Base-by-base conservation (phyloP, 2,797 vertebrate species). In the Parauchenoglanis ngamensis region DNA sequence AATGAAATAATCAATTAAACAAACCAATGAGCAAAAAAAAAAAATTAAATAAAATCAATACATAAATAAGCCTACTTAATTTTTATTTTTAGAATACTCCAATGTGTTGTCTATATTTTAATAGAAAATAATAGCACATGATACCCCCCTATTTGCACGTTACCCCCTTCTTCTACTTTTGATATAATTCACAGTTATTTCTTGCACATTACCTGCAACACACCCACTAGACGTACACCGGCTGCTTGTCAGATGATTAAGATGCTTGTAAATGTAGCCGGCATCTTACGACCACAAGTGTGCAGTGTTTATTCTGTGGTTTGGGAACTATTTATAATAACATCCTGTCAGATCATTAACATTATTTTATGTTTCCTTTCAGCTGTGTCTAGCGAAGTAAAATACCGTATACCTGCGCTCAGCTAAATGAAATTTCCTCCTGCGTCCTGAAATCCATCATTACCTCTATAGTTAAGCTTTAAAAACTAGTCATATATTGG, bases 401-500 rank as follows among this genome's bases (percentile, higher is more conserved):
- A 31, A 54, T 54, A 54, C 49, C 7, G 49, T 49, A 40, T n/a
- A 54, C 77, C 77, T 40, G 19, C 31, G 0, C 28, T 31, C 52
- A 19, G 52, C 49, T 78, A 1, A 59, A 25, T 44, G 1, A 61
- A 59, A 44, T 80, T 40, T 13, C 76, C 11, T 79, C 21, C 35
- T 21, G 0, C 10, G 2, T 79, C 31, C 77, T 13, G 77, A 59
- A 59, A 59, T 59, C 77, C 77, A 23, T 40, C 77, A 59, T 59
- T 57, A 79, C 10, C 77, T 23, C 10, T 31, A 40, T 40, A 59
- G 31, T 61, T 61, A 40, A 13, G 56, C 56, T 59, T 79, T 84
- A 40, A 67, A 87, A 87, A n/a, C 54, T 80, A 25, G 49, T 19
- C 3, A 54, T 85, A 54, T 54, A 86, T 70, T 31, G 70, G 54